A percentile compares a stretch with the other conserved stretches of the same genome.
These are phyloP conservation scores for Chondrosia reniformis DNA, from an alignment of 37 sponge, comb jelly and placozoan genomes.

Conservation along the genomic window DNA sequence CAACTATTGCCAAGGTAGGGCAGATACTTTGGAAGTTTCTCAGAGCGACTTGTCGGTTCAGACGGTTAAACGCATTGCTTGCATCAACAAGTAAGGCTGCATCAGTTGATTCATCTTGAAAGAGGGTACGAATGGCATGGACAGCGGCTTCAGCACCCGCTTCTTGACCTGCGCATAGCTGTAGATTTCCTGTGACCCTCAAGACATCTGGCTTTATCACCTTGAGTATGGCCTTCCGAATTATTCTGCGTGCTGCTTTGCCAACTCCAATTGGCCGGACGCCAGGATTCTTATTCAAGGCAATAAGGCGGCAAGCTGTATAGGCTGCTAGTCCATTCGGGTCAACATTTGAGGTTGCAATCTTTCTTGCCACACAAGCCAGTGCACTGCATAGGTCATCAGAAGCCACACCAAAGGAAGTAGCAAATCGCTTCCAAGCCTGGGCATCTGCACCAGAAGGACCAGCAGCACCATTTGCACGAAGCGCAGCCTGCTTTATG, in stretches of 20 bases:
- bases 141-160: constrained; percentile 22
- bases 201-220: neutral
- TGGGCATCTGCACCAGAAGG: too few species aligned
- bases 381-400: neutral
- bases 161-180: constrained; percentile 11
- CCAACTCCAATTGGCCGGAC: constrained; percentile 1
- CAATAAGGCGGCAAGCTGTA: neutral
- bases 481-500: too few species aligned
- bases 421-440: constrained; percentile 5
- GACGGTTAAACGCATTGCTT: neutral
- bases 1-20: neutral
- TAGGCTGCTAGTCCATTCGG: neutral
- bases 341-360: neutral
- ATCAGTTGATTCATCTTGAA: neutral
- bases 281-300: constrained; percentile 7
- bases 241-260: neutral
- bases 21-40: neutral
- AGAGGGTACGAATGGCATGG: neutral
- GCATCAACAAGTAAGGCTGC: neutral
- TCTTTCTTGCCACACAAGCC: neutral
- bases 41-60: constrained; percentile 7
- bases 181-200: neutral
- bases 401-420: constrained; percentile 3
- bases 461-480: constrained; percentile 7
- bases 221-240: neutral